These are phyloP conservation scores for Epizoanthus fatuus DNA, from an alignment of 92 coral and sea anemone species.

Conservation along the genomic window DNA sequence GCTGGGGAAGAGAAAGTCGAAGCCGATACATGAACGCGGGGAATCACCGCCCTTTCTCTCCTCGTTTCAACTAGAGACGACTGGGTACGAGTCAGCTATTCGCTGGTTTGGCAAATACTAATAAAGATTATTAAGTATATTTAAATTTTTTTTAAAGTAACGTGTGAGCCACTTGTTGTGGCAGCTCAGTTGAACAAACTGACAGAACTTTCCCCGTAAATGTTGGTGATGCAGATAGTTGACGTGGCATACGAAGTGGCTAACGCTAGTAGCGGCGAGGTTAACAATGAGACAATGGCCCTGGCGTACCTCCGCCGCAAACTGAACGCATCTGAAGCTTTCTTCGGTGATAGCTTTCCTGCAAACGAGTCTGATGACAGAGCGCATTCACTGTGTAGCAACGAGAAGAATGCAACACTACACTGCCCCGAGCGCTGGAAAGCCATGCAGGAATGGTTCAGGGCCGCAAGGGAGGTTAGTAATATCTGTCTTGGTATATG, in stretches of 20 bases:
- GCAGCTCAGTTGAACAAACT: not conserved
- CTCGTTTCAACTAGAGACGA: too few species aligned
- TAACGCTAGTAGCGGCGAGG: not conserved
- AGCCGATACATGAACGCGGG: too few species aligned
- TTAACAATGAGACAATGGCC: not conserved
- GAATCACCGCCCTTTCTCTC: too few species aligned
- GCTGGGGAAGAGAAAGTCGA: too few species aligned
- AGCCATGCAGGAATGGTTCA: constrained; percentile 44
- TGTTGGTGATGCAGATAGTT: not conserved
- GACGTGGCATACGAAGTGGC: constrained; percentile 4
- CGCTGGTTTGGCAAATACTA: too few species aligned
- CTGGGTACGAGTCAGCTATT: too few species aligned
- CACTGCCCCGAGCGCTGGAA: constrained; percentile 32
- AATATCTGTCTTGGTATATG: not conserved
- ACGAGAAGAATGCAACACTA: not conserved
- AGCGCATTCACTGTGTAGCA: not conserved
- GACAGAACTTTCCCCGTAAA: not conserved
- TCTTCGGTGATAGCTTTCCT: constrained; percentile 5
- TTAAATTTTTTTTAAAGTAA: not conserved
- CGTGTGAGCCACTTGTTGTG: not conserved
- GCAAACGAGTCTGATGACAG: constrained; percentile 2
- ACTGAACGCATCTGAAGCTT: constrained; percentile 5
- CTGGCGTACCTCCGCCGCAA: constrained; percentile 8
- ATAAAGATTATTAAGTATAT: too few species aligned
- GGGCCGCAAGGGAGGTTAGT: constrained; percentile 37